Evolutionary conservation across 2,888 invertebrate genomes (phyloP).

Genomic region (Philereme vetulata): DNA sequence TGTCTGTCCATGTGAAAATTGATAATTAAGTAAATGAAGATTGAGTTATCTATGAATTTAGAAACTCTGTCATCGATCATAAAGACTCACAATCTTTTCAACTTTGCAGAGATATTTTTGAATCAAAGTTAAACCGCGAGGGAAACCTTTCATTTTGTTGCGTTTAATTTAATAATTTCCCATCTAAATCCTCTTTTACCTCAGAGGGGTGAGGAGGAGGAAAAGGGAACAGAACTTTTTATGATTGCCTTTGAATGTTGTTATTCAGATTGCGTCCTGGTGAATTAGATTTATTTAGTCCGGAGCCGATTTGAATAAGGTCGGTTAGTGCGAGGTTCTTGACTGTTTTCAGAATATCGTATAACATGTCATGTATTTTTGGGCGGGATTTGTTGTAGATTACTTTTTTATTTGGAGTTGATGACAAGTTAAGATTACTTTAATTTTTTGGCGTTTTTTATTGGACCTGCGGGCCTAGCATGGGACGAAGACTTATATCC

Average conservation of each 20-base stretch:
- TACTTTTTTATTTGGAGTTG: too few relatives aligned
- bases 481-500: too few relatives aligned
- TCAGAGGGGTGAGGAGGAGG: slow-evolving; percentile 32
- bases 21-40: too few relatives aligned
- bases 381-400: too few relatives aligned
- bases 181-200: slow-evolving; percentile 37
- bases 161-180: slow-evolving; percentile 46
- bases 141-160: slow-evolving; percentile 31
- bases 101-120: slow-evolving; percentile 27
- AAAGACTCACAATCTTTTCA: slow-evolving; percentile 10
- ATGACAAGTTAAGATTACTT: too few relatives aligned
- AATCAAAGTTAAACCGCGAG: slow-evolving; percentile 33
- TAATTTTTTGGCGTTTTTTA: too few relatives aligned
- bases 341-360: slow-evolving; percentile 5
- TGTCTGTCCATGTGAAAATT: too few relatives aligned
- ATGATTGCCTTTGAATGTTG: slow-evolving; percentile 46
- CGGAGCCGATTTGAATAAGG: slow-evolving; percentile 41
- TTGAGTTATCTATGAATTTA: too few relatives aligned
- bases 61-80: slow-evolving; percentile 10
- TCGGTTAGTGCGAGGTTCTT: slow-evolving; percentile 18
- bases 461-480: too few relatives aligned
- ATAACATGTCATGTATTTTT: neutral
- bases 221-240: slow-evolving; percentile 36
- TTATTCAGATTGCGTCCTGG: slow-evolving; percentile 45
- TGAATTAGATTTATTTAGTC: slow-evolving; percentile 54